Percentiles rank a stretch among this genome's conserved stretches.
phyloP scores from a whole-genome alignment of 2,113 vertebrate species.

The Osmerus mordax region DNA sequence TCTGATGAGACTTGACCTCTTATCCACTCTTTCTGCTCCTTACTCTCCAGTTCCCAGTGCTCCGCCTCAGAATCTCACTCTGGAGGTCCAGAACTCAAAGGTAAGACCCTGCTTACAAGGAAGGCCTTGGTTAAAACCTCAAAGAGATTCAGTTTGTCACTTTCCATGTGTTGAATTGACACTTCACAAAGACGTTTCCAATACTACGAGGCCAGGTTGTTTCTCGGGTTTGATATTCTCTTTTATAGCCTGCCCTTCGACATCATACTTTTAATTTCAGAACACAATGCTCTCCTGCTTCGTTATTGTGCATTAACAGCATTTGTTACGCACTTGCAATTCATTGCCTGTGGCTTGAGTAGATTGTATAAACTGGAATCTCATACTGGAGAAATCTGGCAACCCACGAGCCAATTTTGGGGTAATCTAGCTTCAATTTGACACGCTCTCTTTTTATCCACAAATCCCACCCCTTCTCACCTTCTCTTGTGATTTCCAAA shows the following conservation, averaged over 20 bases:
- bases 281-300: background rate
- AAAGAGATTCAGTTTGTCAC: background rate
- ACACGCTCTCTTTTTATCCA: background rate
- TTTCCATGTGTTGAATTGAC: background rate
- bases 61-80: constrained; percentile 89
- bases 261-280: background rate
- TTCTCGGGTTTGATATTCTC: too few relatives aligned
- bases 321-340: background rate
- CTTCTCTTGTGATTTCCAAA: constrained; percentile 29
- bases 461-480: constrained; percentile 5
- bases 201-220: too few relatives aligned
- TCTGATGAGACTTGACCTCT: too few relatives aligned
- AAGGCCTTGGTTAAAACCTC: background rate
- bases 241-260: background rate
- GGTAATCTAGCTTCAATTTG: background rate
- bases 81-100: constrained; percentile 97
- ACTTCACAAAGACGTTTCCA: too few relatives aligned
- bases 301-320: background rate
- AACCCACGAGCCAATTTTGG: background rate
- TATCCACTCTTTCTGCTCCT: too few relatives aligned
- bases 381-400: background rate
- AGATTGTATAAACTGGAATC: too few relatives aligned
- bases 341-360: background rate
- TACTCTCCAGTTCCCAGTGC: constrained; percentile 82
- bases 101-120: constrained; percentile 64